These are phyloP conservation scores for Goniozus legneri DNA, from an alignment of 1,140 invertebrate genomes.

Conservation along the genomic window DNA sequence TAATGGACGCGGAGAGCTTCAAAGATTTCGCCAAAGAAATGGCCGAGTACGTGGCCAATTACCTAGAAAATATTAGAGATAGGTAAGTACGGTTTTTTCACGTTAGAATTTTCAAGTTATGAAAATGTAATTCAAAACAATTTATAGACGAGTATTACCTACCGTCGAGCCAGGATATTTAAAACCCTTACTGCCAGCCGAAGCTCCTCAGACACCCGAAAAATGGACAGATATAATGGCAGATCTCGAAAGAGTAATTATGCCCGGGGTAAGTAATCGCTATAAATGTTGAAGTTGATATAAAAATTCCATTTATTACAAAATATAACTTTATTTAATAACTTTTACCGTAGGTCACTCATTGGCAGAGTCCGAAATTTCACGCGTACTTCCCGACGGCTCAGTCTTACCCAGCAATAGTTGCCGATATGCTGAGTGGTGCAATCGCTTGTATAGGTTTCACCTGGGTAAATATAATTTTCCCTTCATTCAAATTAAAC, in stretches of 20 bases:
- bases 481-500: not conserved
- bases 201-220: conserved; percentile 78
- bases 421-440: conserved; percentile 95
- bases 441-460: conserved; percentile 91
- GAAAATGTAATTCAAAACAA: not conserved
- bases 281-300: no score
- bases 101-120: not conserved
- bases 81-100: conserved; percentile 56
- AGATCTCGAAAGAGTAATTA: conserved; percentile 90
- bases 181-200: conserved; percentile 74
- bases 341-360: conserved; percentile 84
- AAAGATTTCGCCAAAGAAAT: conserved; percentile 76
- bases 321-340: no score
- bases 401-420: conserved; percentile 88
- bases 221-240: conserved; percentile 86
- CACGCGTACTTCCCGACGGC: conserved; percentile 97
- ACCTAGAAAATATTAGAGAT: conserved; percentile 80
- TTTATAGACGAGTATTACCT: conserved; percentile 73
- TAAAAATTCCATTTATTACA: no score
- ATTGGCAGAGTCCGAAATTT: conserved; percentile 97
- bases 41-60: conserved; percentile 78
- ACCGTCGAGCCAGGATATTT: conserved; percentile 82
- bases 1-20: conserved; percentile 76
- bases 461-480: conserved; percentile 65
- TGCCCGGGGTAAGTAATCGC: conserved; percentile 84